Conservation (phyloP, 1,140 invertebrate genomes). For the Hyles vespertilio region DNA sequence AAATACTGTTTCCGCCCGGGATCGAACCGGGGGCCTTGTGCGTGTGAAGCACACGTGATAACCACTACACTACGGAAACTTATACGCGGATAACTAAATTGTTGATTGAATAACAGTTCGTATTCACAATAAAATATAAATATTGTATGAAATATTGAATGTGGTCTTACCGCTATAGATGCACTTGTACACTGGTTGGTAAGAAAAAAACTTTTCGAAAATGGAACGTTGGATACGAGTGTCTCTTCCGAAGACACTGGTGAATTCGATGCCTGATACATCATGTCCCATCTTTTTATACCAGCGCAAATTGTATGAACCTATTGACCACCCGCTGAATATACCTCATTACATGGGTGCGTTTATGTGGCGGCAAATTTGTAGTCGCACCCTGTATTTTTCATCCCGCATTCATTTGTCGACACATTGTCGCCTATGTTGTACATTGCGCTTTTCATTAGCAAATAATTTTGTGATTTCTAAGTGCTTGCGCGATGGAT, state of each 20-base stretch:
- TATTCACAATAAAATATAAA: fast-evolving
- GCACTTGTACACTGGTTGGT: conserved; percentile 28
- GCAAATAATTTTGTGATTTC: not conserved
- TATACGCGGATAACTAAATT: not conserved
- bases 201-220: conserved; percentile 20
- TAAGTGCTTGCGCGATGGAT: too few species aligned
- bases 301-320: conserved; percentile 46
- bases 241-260: conserved; percentile 30
- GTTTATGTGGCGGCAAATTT: conserved; percentile 58
- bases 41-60: conserved; percentile 80
- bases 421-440: not conserved
- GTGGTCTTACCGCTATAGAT: too few species aligned
- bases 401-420: not conserved
- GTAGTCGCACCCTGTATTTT: conserved; percentile 43
- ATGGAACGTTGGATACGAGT: conserved; percentile 33
- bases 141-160: too few species aligned
- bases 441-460: conserved; percentile 15
- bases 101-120: too few species aligned
- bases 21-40: conserved; percentile 89
- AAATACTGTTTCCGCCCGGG: conserved; percentile 82
- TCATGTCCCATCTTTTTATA: conserved; percentile 46
- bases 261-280: conserved; percentile 15
- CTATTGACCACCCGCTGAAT: conserved; percentile 67
- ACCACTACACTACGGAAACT: conserved; percentile 74
- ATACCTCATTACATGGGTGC: conserved; percentile 65